Percentiles rank a stretch among this genome's conserved stretches.
phyloP scores from a whole-genome alignment of 2,888 invertebrate species.

The Biston stratarius region DNA sequence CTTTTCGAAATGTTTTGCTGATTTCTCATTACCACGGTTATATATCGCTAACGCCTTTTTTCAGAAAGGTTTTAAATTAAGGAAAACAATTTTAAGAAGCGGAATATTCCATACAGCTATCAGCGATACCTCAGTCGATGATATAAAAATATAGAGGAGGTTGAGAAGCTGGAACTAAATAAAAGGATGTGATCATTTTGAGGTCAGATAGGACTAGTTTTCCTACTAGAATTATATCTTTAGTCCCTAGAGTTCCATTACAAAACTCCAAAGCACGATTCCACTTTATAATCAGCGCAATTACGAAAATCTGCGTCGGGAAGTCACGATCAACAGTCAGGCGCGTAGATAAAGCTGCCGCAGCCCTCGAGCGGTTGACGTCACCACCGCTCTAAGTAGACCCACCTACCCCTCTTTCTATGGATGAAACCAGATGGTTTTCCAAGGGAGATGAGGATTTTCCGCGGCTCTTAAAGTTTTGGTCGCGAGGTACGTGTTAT shows the following conservation, averaged over 20 bases:
- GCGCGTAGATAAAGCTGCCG: conserved; percentile 79
- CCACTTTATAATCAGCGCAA: conserved; percentile 81
- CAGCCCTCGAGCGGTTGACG: conserved; percentile 70
- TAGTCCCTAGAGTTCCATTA: conserved; percentile 48
- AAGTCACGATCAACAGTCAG: conserved; percentile 83
- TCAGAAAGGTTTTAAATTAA: too few species aligned
- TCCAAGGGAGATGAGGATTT: conserved; percentile 33
- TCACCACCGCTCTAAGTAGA: conserved; percentile 60
- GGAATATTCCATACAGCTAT: too few species aligned
- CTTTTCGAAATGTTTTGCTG: too few species aligned
- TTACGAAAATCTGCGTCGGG: conserved; percentile 81
- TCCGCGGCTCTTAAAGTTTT: conserved; percentile 55
- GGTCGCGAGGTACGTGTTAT: conserved; percentile 79
- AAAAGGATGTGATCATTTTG: not conserved
- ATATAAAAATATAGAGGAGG: not conserved
- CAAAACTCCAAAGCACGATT: conserved; percentile 62
- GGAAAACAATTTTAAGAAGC: too few species aligned
- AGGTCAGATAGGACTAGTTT: not conserved
- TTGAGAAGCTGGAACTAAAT: not conserved
- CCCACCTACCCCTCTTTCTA: conserved; percentile 45
- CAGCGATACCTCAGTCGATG: too few species aligned
- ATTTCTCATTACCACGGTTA: too few species aligned
- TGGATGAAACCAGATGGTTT: conserved; percentile 19
- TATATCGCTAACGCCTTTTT: too few species aligned
- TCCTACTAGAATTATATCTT: conserved; percentile 35